Evolutionary conservation across 2,113 vertebrate species (phyloP).

Genomic region (Nipponia nippon): DNA sequence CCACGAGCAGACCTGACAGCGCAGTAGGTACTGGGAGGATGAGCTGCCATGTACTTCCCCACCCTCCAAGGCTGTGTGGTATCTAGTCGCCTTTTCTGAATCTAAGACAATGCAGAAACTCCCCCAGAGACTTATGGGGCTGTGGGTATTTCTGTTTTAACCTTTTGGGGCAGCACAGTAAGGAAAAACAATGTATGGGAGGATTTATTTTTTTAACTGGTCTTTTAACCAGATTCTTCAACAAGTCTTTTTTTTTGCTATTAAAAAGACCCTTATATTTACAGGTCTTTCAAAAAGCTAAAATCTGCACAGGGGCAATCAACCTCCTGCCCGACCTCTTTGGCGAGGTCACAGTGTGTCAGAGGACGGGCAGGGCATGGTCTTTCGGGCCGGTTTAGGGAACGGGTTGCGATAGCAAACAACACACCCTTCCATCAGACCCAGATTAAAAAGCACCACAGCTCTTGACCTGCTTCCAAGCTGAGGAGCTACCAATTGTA

Average conservation of each 20-base stretch:
- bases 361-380: neutral
- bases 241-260: neutral
- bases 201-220: neutral
- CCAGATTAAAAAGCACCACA: neutral
- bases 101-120: rapidly evolving
- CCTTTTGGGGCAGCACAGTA: neutral
- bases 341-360: rapidly evolving
- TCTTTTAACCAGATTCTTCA: neutral
- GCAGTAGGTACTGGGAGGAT: neutral
- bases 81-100: neutral
- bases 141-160: neutral
- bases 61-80: neutral
- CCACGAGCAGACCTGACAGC: neutral
- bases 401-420: neutral
- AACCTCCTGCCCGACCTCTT: neutral
- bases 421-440: neutral
- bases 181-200: neutral
- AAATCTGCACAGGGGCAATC: neutral
- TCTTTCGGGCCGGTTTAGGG: neutral
- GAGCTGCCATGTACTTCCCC: rapidly evolving
- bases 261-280: neutral
- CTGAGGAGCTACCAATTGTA: neutral
- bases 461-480: neutral
- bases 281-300: neutral
- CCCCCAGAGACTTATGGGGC: neutral